Evolutionary conservation across 2,797 vertebrate species (phyloP), one percentile per base, ranked within the genome.

Genomic region (Glossophaga mutica): DNA sequence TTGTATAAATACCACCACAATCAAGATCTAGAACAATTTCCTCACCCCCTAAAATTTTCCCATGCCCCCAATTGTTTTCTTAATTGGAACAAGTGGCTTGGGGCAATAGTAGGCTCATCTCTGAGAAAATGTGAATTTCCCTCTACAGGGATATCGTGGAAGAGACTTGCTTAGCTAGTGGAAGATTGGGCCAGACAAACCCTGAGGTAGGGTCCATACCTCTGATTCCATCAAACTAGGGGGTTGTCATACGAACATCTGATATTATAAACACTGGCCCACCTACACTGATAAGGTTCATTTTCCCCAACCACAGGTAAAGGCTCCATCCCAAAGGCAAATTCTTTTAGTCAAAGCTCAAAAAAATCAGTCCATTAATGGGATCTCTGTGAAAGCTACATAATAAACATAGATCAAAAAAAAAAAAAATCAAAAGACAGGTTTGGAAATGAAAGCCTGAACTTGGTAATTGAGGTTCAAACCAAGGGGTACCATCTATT

Each of bases 371-470:
- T 34, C 46, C 29, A 89, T 42, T 91, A 89, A 79, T 0, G 74
- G 18, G 55, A 37, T 79, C 39, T 94, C 29, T 78, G 11, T 42
- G 73, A 95, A 83, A 89, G 39, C 29, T 89, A 39, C 22, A 48
- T 39, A 79, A 78, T 85, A 78, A 83, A 34, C 22, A 87, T 0
- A 59, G 70, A 55, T 22, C 48, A 39, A 50, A 77, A 74, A 46
- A 73, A 46, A 32, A 59, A 46, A 62, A 18, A 88, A 74, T 44
- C 50, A 52, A 90, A 90, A 86, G 24, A 81, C 46, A 82, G 18
- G 21, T 73, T 90, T 87, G 39, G n/a, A 96, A 95, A 91, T 24
- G 9, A 92, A 90, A 88, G 34, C 26, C 34, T 91, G 55, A 82
- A 83, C 6, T 29, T 18, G 90, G 42, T 59, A 79, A 85, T 0